Conservation (phyloP, 2,113 vertebrate genomes). For the Zapus hudsonius region DNA sequence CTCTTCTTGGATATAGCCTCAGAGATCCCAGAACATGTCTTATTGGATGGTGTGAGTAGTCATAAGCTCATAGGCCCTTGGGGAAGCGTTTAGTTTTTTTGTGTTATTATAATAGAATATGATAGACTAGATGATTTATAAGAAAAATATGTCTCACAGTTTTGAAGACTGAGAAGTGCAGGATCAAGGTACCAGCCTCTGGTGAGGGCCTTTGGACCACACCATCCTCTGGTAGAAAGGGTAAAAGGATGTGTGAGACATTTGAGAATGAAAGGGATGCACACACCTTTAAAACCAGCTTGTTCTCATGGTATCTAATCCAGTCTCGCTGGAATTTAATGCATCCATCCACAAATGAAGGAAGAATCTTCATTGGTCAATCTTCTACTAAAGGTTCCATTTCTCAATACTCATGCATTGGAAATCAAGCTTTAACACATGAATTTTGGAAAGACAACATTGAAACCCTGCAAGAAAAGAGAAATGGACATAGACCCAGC, state of each 20-base stretch:
- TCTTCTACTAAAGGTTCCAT: not conserved
- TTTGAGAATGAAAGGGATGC: not conserved
- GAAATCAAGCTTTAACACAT: not conserved
- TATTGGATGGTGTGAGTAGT: not conserved
- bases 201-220: not conserved
- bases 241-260: not conserved
- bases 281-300: not conserved
- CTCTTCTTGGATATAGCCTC: not conserved
- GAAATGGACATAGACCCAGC: not conserved
- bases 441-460: not conserved
- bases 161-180: not conserved
- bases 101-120: not conserved
- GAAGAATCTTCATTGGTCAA: not conserved
- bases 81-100: not conserved
- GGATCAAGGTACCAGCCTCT: not conserved
- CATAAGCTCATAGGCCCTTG: not conserved
- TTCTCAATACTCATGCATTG: not conserved
- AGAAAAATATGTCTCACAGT: not conserved
- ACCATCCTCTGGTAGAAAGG: not conserved
- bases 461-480: not conserved
- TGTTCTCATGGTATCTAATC: not conserved
- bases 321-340: too few relatives aligned
- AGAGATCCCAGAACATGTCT: not conserved
- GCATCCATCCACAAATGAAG: not conserved
- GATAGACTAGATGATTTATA: not conserved